Evolutionary conservation across 2,113 vertebrate genomes (phyloP), one percentile per base, ranked within the genome.

Genomic region (Camelus dromedarius): DNA sequence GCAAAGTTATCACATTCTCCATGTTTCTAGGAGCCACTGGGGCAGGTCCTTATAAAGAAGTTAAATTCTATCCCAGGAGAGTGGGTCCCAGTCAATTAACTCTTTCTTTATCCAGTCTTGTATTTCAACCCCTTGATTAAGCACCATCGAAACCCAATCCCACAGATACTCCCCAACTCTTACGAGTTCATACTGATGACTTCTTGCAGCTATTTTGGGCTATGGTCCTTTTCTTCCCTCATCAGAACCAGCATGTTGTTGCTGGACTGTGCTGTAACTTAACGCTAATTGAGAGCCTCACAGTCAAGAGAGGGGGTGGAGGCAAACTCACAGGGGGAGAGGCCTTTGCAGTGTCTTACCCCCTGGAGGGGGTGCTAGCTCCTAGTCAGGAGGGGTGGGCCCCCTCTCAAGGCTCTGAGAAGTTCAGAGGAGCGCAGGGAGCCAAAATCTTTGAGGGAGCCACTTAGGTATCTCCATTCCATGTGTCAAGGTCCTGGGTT

Each of bases 51-150:
- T 86, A 86, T 18, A 28, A 70, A 60, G 18, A 93, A 87, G 66
- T 64, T 91, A 88, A 84, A 80, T 75, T 83, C 32, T 83, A 35
- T 22, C n/a, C 30, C 30, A 64, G 66, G 69, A 87, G 32, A 46
- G 9, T 56, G 38, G 14, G 14, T 72, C 50, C 26, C 52, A 69
- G 26, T 76, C n/a, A 88, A 38, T 38, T 67, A 93, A n/a, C 13
- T 72, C 28, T 67, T 69, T 6, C n/a, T 85, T 85, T 72, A 46
- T 12, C 22, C 62, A 89, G 38, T 58, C 52, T 75, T 38, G 35
- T 60, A 86, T 85, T 93, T 81, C 26, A 76, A 56, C 52, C 28
- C 38, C 24, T 81, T 77, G 60, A 70, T 93, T 58, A 80, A 84
- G 38, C 28, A 54, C 12, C 81, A 70, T 60, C 64, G 67, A 85